Evolutionary conservation across 1,140 invertebrate genomes (phyloP), one percentile per base, ranked within the genome.

Genomic region (Penaeus japonicus): DNA sequence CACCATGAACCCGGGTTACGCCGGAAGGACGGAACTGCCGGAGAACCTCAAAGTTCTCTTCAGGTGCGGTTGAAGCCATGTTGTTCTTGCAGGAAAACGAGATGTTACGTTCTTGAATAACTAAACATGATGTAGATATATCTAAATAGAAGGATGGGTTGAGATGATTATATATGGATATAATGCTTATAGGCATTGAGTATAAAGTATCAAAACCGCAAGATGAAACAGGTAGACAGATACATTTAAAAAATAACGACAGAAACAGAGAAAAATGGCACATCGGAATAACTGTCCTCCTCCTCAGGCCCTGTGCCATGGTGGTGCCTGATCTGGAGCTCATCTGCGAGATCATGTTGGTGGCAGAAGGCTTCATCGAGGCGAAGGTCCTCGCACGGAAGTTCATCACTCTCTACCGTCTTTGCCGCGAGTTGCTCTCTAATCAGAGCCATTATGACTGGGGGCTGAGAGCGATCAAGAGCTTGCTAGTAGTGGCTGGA

Each of bases 361-460:
- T 99, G 0, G 98, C 98, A 54, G 98, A 99, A 94, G 98, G 98
- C 30, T 99, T 99, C 92, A 96, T 99, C 92, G 98, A 99, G 91
- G 98, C 98, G 0, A 95, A 96, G 91, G 95, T 98, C 30, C 93
- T 99, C 47, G 98, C 98, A 1, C 94, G 98, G 90, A 99, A 99
- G 93, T 99, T 99, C 92, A 98, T 99, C 83, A 99, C 98, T 0
- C 93, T 99, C 0, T 99, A 99, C 91, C 98, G 97, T 0, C 93
- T 99, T 7, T 99, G 98, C 92, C 97, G 97, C 92, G 98, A 99
- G 92, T 92, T 99, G 35, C 93, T 99, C 24, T 99, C 97, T 0
- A 99, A 99, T 92, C 98, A 99, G 93, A 98, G 99, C 93, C 98
- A 99, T 92, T 99, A 99, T 91, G 98, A 99, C 93, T 99, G 98